Conservation (phyloP, 1,140 invertebrate genomes). For the Ceratosolen solmsi region DNA sequence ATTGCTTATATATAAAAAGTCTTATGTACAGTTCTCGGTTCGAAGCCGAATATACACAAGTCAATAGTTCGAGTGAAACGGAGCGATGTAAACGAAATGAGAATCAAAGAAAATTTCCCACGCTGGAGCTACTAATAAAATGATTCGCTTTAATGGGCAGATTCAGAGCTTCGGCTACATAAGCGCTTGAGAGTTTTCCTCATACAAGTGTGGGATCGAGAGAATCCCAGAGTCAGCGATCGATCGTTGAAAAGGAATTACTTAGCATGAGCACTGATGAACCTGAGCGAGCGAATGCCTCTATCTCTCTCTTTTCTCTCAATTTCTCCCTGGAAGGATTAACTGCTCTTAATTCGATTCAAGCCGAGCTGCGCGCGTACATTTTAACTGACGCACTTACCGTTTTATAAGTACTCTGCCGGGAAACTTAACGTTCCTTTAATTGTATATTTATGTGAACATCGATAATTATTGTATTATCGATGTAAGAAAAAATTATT, state of each 20-base stretch:
- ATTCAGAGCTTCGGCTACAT: not conserved
- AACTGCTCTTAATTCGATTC: conserved; percentile 45
- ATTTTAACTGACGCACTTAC: conserved; percentile 34
- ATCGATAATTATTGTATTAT: conserved; percentile 2
- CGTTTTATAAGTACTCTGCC: not conserved
- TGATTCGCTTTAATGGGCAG: conserved; percentile 39
- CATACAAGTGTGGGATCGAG: not conserved
- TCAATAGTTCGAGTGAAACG: not conserved
- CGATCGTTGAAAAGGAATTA: conserved; percentile 43
- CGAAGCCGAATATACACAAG: not conserved
- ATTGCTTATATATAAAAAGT: not conserved
- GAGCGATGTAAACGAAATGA: conserved; percentile 23
- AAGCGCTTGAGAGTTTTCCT: conserved; percentile 7
- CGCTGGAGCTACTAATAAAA: conserved; percentile 37
- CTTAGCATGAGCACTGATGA: conserved; percentile 28
- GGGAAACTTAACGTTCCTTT: conserved; percentile 5
- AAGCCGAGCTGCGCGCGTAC: not conserved
- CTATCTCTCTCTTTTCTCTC: conserved; percentile 10
- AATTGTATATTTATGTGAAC: not conserved
- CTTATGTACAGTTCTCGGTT: not conserved
- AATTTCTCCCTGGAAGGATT: not conserved
- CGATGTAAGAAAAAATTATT: not conserved
- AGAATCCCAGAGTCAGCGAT: conserved; percentile 34
- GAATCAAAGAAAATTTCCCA: conserved; percentile 19
- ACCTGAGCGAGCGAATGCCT: not conserved